Evolutionary conservation across 1,140 invertebrate species (phyloP), one percentile per base, ranked within the genome.

Genomic region (Scaptodrosophila lebanonensis): DNA sequence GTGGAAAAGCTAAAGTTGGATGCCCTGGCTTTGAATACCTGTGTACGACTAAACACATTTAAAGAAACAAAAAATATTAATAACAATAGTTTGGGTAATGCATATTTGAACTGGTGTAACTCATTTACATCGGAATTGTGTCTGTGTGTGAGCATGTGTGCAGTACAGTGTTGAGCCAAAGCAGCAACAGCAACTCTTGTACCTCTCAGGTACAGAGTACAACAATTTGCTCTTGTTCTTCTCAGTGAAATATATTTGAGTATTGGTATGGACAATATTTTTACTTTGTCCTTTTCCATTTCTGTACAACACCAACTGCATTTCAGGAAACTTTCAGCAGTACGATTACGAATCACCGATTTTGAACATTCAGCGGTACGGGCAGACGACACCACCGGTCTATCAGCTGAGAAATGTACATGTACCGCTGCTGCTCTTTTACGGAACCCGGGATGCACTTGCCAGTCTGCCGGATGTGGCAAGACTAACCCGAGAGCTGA

Each of bases 271-370:
- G n/a, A n/a, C n/a, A n/a, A n/a, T n/a, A n/a, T n/a, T n/a, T n/a
- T n/a, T n/a, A n/a, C n/a, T n/a, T n/a, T n/a, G n/a, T n/a, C n/a
- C n/a, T n/a, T n/a, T n/a, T n/a, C n/a, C n/a, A 33, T 30, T 53
- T 39, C 45, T 42, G 22, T 20, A 27, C 35, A n/a, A 30, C 32
- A 45, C 13, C 29, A 17, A n/a, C 25, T 38, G 25, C 17, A 36
- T 38, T 27, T 17, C 49, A 85, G 83, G 83, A 30, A 68, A 75
- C 44, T 85, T 85, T 35, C 76, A 72, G 45, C 76, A 85, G 45
- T 85, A 42, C 38, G 76, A 85, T 35, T 79, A 79, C 39, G 47
- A 39, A 20, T 66, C 72, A 15, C 38, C 50, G 3, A 45, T 33
- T 0, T 47, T 71, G 30, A 85, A 85, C 53, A 25, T 20, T 3